These are phyloP conservation scores for Cheilosia vulpina DNA, from an alignment of 2,888 invertebrate species.

Conservation along the genomic window DNA sequence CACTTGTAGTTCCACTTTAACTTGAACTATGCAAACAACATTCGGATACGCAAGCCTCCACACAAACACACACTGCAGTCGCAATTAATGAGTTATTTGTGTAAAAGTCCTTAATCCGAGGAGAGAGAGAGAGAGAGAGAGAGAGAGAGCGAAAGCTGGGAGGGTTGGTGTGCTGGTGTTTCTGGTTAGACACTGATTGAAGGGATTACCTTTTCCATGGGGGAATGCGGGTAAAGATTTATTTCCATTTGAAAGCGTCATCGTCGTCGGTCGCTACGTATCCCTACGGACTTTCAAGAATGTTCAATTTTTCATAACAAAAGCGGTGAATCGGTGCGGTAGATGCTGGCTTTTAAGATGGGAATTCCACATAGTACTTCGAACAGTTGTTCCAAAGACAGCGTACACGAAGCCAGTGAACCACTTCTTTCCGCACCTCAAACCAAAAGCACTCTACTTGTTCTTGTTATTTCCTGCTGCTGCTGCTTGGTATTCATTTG, in stretches of 20 bases:
- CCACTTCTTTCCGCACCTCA: not conserved
- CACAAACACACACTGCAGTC: slow-evolving; percentile 25
- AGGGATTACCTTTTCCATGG: slow-evolving; percentile 1
- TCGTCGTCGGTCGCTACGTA: not conserved
- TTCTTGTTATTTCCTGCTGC: not conserved
- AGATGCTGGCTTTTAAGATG: too few species aligned
- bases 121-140: too few species aligned
- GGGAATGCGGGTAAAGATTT: not conserved
- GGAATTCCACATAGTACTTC: too few species aligned
- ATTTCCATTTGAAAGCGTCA: not conserved
- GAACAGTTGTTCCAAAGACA: too few species aligned
- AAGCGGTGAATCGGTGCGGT: too few species aligned
- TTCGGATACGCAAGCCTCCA: slow-evolving; percentile 6
- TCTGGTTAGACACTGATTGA: slow-evolving; percentile 20
- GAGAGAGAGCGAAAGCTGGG: too few species aligned
- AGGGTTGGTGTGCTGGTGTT: not conserved
- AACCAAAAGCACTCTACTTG: not conserved
- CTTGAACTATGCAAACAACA: slow-evolving; percentile 20
- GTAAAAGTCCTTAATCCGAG: slow-evolving; percentile 36
- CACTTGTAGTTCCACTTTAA: slow-evolving; percentile 15
- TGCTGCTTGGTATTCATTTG: not conserved
- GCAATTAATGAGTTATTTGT: slow-evolving; percentile 61
- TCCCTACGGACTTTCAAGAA: slow-evolving; percentile 1
- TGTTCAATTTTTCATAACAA: too few species aligned
- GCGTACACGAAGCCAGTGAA: not conserved